phyloP scores from a whole-genome alignment of 1,140 invertebrate genomes.

The Caenorhabditis inopinata region DNA sequence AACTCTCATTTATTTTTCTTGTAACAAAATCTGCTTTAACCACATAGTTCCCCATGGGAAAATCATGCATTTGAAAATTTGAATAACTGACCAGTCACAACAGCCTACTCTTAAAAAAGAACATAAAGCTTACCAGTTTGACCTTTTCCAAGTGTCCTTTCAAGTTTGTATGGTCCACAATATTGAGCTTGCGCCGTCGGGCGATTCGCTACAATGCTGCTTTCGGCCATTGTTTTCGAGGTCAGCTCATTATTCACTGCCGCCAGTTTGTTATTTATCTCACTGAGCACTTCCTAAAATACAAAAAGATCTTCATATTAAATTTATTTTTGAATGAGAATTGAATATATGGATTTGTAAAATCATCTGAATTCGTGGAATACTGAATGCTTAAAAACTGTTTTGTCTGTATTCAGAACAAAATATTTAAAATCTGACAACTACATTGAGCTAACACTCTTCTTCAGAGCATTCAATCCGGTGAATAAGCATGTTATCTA shows the following conservation, averaged over 20 bases:
- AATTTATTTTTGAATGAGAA: no score
- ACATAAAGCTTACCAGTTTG: constrained; percentile 83
- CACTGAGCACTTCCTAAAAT: constrained; percentile 51
- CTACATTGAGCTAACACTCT: no score
- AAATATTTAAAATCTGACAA: no score
- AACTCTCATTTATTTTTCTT: neutral
- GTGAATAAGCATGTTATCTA: no score
- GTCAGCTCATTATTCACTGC: constrained; percentile 53
- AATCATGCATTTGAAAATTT: neutral
- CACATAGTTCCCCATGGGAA: neutral
- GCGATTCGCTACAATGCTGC: constrained; percentile 29
- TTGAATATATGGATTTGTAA: no score
- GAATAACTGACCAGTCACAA: no score
- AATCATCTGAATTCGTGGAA: no score
- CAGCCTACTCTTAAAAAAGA: neutral
- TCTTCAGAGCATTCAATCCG: no score
- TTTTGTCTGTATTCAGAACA: no score
- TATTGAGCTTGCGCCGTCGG: constrained; percentile 59
- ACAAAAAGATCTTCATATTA: neutral
- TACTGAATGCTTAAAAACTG: no score
- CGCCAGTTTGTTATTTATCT: constrained; percentile 54
- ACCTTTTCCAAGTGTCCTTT: constrained; percentile 97
- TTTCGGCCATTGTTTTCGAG: constrained; percentile 44
- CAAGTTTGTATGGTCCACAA: constrained; percentile 87
- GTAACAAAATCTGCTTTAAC: neutral